Percentiles rank a stretch among this genome's conserved stretches.
Conservation (phyloP, 2,888 invertebrate species). For the Trachelus tabidus region DNA sequence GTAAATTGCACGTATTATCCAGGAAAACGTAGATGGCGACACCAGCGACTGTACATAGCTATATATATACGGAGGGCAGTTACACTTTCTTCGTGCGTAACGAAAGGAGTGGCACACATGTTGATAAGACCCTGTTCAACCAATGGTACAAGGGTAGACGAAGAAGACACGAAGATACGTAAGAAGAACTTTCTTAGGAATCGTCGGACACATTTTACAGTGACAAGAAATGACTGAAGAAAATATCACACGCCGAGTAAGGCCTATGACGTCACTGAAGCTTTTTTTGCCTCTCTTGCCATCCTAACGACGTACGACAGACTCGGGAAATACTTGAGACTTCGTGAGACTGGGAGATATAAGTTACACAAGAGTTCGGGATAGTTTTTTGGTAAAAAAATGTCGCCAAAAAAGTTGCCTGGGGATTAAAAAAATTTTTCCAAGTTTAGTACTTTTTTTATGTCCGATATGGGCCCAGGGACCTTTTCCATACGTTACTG, state of each 20-base stretch:
- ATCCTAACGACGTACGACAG: neutral
- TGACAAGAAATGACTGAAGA: slow-evolving; percentile 41
- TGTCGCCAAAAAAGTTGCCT: neutral
- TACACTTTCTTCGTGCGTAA: neutral
- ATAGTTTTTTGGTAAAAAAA: neutral
- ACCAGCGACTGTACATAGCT: neutral
- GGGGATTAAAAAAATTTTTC: neutral
- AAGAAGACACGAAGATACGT: too few relatives aligned
- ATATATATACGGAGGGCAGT: neutral
- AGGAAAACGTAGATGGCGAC: neutral
- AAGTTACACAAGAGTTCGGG: too few relatives aligned
- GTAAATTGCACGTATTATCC: neutral
- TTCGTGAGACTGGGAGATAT: neutral
- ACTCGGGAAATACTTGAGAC: neutral
- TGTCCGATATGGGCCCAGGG: neutral
- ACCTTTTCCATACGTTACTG: neutral
- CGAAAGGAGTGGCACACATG: neutral
- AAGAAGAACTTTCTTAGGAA: neutral
- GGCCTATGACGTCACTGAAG: slow-evolving; percentile 28
- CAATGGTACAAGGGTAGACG: neutral
- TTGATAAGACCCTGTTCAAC: neutral
- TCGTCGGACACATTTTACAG: neutral
- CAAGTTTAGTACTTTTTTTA: neutral
- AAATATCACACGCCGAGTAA: slow-evolving; percentile 44
- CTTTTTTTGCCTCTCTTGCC: neutral